phyloP scores from a whole-genome alignment of 2,797 vertebrate species.

The Sphenodon punctatus region DNA sequence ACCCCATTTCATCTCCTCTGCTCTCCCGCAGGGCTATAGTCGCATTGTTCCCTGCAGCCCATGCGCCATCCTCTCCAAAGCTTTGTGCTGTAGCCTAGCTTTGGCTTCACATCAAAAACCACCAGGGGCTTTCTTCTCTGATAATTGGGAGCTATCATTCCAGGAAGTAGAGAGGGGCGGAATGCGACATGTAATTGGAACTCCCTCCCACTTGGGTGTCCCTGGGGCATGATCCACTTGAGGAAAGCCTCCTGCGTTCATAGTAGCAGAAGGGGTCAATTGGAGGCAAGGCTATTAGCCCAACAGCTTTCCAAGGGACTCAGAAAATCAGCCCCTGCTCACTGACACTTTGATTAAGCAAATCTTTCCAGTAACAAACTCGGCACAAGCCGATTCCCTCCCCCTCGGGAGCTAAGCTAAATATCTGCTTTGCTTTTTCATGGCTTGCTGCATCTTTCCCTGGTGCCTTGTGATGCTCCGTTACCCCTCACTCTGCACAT shows the following conservation, averaged over 20 bases:
- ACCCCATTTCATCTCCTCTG: not conserved
- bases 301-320: not conserved
- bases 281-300: not conserved
- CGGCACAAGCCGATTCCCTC: not conserved
- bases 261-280: not conserved
- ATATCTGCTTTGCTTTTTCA: not conserved
- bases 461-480: not conserved
- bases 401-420: not conserved
- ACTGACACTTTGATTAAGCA: not conserved
- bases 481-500: not conserved
- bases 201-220: not conserved
- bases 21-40: constrained; percentile 4
- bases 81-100: not conserved
- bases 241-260: not conserved
- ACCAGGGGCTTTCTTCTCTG: constrained; percentile 27
- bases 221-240: not conserved
- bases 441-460: not conserved
- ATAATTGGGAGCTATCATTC: constrained; percentile 15
- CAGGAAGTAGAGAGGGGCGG: not conserved
- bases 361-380: not conserved
- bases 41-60: not conserved
- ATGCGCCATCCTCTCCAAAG: not conserved
- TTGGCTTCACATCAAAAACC: constrained; percentile 6
- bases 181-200: not conserved
- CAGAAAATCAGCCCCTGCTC: not conserved